These are phyloP conservation scores for Heliconius cydno DNA, from an alignment of 2,888 invertebrate genomes.

Conservation along the genomic window DNA sequence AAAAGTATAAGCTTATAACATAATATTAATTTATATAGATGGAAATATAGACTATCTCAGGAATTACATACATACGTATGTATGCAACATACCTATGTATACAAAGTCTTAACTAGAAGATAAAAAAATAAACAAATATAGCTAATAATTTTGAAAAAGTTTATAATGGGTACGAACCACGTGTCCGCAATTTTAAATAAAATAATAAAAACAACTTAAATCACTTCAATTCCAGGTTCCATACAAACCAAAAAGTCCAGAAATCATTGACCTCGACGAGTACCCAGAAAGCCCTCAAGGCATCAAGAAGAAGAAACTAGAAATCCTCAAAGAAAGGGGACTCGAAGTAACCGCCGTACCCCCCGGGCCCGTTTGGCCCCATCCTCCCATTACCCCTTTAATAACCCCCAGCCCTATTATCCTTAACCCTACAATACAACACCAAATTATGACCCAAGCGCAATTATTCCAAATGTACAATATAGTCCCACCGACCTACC, in stretches of 20 bases:
- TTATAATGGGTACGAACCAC: too few species aligned
- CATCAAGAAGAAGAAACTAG: slow-evolving; percentile 87
- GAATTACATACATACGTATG: too few species aligned
- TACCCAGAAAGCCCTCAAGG: slow-evolving; percentile 77
- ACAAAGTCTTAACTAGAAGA: too few species aligned
- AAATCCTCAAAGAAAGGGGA: slow-evolving; percentile 89
- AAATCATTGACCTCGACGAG: slow-evolving; percentile 85
- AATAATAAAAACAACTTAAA: too few species aligned
- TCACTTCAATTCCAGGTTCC: slow-evolving; percentile 72
- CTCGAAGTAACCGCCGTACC: slow-evolving; percentile 89
- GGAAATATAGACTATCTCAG: too few species aligned
- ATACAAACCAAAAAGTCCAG: slow-evolving; percentile 85
- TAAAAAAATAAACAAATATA: too few species aligned
- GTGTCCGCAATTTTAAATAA: too few species aligned
- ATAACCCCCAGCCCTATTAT: slow-evolving; percentile 59
- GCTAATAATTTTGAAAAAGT: too few species aligned
- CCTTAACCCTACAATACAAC: slow-evolving; percentile 71
- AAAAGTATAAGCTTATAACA: too few species aligned
- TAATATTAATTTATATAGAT: too few species aligned
- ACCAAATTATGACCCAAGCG: slow-evolving; percentile 78
- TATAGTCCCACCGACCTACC: slow-evolving; percentile 63
- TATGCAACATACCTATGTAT: too few species aligned
- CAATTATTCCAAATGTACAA: slow-evolving; percentile 75
- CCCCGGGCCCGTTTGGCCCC: slow-evolving; percentile 58
- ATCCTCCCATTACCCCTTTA: slow-evolving; percentile 50